Evolutionary conservation across 2,888 invertebrate genomes (phyloP), one percentile per base, ranked within the genome.

Genomic region (Drosophila prolongata): DNA sequence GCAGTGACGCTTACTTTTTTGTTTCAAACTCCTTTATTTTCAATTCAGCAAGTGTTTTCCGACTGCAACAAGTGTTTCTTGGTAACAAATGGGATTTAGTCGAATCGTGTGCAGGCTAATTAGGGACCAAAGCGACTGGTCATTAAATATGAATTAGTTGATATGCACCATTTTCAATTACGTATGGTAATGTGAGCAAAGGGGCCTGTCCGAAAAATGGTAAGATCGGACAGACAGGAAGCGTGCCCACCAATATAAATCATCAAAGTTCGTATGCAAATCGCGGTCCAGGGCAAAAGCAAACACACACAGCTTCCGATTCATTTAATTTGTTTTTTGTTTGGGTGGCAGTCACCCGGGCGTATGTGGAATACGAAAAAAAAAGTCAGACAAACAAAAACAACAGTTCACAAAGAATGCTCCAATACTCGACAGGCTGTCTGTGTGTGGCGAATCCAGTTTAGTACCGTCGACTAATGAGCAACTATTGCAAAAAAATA

Each of bases 261-360:
- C 70, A 73, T 75, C 69, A 75, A 59, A 82, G 80, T 80, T 78
- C 64, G 54, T 82, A 83, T 83, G 82, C 82, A 86, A 83, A 83
- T 86, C 67, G 53, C 50, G 30, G 14, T 38, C 56, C 46, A 55
- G 55, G 24, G 38, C 35, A 59, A 42, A 50, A 53, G 37, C 8
- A 50, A 40, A 14, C 44, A 37, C 44, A 62, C 37, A 11, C 53
- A 19, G 27, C n/a, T 14, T 11, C 30, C 60, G 56, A 38, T 34
- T 40, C 30, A 46, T 24, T 34, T 19, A 6, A 38, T 47, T 61
- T 46, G 14, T 2, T 30, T 34, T 30, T 47, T 58, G 61, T 62
- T 62, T 62, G 61, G 61, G 61, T 47, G 46, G 24, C 24, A 24
- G 56, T 2, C 56, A 37, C 14, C 35, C 24, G 56, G 56, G 35